These are phyloP conservation scores for Otus sunia DNA, from an alignment of 2,113 vertebrate species.

Conservation along the genomic window DNA sequence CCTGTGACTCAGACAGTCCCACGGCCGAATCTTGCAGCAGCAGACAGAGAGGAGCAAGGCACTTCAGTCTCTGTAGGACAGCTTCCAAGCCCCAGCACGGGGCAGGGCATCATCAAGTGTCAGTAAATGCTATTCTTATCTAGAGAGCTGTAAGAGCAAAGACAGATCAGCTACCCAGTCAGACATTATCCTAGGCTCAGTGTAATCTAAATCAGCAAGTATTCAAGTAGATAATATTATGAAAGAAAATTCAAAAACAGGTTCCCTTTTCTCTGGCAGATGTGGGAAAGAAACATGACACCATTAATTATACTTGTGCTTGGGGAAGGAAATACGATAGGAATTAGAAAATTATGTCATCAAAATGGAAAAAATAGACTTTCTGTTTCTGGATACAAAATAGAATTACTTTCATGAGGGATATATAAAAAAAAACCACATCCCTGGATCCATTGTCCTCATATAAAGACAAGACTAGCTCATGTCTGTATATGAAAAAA, in stretches of 20 bases:
- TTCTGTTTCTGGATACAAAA: neutral
- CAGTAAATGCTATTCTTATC: neutral
- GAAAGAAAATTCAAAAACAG: neutral
- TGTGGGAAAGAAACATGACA: neutral
- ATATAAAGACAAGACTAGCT: neutral
- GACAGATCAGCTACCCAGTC: neutral
- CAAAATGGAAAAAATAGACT: neutral
- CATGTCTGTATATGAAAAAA: neutral
- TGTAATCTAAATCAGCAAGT: neutral
- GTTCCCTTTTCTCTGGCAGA: neutral
- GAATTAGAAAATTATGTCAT: neutral
- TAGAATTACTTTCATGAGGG: neutral
- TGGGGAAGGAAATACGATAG: neutral
- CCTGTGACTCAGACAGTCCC: neutral
- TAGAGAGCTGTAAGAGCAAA: neutral
- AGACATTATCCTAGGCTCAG: neutral
- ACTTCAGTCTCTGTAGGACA: neutral
- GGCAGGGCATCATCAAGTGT: neutral
- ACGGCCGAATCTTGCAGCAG: neutral
- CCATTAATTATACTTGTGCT: neutral
- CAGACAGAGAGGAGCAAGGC: neutral
- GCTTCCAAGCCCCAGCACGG: fast-evolving
- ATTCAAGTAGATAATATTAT: neutral
- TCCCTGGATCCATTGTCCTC: neutral
- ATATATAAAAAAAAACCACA: neutral